Conservation (phyloP, 2,888 invertebrate species). For the Malachius bipustulatus region DNA sequence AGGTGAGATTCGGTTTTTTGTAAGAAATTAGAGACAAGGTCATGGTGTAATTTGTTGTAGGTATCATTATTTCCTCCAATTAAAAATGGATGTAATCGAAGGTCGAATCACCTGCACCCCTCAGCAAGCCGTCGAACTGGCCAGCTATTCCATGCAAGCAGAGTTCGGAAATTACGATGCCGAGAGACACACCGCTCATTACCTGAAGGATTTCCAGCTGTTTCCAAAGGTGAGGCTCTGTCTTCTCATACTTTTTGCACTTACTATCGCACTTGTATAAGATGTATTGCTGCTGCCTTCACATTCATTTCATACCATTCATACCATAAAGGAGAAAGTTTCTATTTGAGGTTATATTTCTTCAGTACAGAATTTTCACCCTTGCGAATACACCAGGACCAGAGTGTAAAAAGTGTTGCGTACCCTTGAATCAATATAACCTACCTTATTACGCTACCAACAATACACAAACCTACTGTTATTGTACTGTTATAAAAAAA, state of each 20-base stretch:
- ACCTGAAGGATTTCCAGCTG: constrained; percentile 79
- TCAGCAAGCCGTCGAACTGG: constrained; percentile 83
- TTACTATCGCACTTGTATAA: constrained; percentile 1
- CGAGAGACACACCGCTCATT: constrained; percentile 82
- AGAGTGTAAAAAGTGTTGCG: too few species aligned
- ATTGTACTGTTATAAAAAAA: constrained; percentile 3
- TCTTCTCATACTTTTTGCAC: neutral
- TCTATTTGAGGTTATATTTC: too few species aligned
- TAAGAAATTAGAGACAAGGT: neutral
- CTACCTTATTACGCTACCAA: too few species aligned
- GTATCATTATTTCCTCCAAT: constrained; percentile 90
- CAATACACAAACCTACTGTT: too few species aligned
- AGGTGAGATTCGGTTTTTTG: constrained; percentile 40
- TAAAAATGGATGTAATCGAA: constrained; percentile 90
- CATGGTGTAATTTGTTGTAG: constrained; percentile 20
- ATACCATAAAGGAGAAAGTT: too few species aligned
- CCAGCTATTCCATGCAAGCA: constrained; percentile 90
- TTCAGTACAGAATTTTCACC: too few species aligned
- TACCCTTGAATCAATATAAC: too few species aligned
- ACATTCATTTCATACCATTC: too few species aligned
- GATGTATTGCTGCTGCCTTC: too few species aligned
- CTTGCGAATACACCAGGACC: too few species aligned
- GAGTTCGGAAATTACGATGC: constrained; percentile 90
- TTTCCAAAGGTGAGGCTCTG: constrained; percentile 70
- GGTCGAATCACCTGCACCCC: constrained; percentile 81